Evolutionary conservation across 1,140 invertebrate species (phyloP).

Genomic region (Lasioglossum baleicum): DNA sequence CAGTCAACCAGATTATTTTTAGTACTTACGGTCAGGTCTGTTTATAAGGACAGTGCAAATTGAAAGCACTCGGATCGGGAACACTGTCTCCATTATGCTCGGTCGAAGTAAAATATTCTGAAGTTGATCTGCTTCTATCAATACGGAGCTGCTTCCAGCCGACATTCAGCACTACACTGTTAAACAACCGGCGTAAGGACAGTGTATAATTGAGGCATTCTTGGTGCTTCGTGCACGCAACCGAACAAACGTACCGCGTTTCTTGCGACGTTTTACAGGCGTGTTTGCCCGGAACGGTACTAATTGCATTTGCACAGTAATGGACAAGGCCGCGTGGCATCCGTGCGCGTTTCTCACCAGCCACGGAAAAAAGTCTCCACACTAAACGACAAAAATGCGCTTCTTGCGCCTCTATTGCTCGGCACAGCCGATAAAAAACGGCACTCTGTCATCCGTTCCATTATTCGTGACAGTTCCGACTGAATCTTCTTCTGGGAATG

Average conservation of each 20-base stretch:
- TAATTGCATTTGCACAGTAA: conserved; percentile 76
- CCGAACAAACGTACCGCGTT: conserved; percentile 58
- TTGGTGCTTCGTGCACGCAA: conserved; percentile 22
- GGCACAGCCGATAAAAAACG: neutral
- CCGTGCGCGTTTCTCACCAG: conserved; percentile 44
- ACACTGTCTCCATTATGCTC: neutral
- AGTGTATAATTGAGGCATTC: conserved; percentile 34
- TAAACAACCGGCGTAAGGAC: conserved; percentile 7
- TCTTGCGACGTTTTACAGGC: conserved; percentile 58
- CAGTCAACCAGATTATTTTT: too few species aligned
- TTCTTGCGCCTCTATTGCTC: conserved; percentile 35
- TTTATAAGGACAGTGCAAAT: too few species aligned
- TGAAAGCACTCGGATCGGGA: too few species aligned
- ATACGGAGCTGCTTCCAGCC: neutral
- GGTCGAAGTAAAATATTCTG: neutral
- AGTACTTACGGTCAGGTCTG: too few species aligned
- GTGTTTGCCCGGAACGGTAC: conserved; percentile 69
- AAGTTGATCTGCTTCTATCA: neutral
- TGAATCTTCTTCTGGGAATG: neutral
- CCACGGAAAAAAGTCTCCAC: conserved; percentile 26
- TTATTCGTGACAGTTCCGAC: neutral
- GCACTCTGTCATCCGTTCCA: neutral
- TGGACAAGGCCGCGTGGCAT: conserved; percentile 64
- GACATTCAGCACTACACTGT: neutral
- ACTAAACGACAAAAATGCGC: conserved; percentile 23